phyloP scores from a whole-genome alignment of 2,113 vertebrate genomes.

The Gila orcuttii region DNA sequence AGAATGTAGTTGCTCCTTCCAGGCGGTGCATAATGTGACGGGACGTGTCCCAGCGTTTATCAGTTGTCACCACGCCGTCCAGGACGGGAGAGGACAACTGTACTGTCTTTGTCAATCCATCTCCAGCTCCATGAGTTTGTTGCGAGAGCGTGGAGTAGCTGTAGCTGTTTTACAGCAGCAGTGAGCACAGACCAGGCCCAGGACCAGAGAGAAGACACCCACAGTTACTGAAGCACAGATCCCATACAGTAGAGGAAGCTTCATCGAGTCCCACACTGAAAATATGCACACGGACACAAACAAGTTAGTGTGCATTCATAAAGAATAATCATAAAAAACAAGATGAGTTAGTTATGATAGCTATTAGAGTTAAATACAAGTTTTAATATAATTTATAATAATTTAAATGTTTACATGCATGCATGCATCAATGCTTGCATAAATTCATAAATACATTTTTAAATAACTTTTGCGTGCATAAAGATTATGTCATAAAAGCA shows the following conservation, averaged over 20 bases:
- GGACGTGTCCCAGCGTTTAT: not conserved
- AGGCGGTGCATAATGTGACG: not conserved
- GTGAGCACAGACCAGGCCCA: slow-evolving; percentile 88
- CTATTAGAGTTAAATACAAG: not conserved
- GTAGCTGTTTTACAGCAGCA: slow-evolving; percentile 89
- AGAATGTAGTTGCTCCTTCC: not conserved
- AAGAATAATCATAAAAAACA: not conserved
- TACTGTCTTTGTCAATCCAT: slow-evolving; percentile 85
- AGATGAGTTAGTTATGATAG: not conserved
- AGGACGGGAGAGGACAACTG: not conserved
- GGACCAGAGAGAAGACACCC: slow-evolving; percentile 89
- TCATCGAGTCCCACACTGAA: slow-evolving; percentile 91
- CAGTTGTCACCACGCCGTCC: slow-evolving; percentile 8
- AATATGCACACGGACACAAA: not conserved
- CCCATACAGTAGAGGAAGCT: slow-evolving; percentile 91
- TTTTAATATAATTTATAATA: too few species aligned
- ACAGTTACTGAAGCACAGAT: slow-evolving; percentile 80
- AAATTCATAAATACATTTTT: not conserved
- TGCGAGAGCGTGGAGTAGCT: slow-evolving; percentile 80
- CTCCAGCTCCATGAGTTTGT: slow-evolving; percentile 91
- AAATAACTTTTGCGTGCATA: not conserved
- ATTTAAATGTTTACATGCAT: too few species aligned
- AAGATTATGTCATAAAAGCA: not conserved
- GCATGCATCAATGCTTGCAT: too few species aligned
- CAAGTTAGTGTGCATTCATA: not conserved